A percentile compares a stretch with the other conserved stretches of the same genome.
Evolutionary conservation across 2,888 invertebrate species (phyloP).

Genomic region (Linhomoeus sp.): DNA sequence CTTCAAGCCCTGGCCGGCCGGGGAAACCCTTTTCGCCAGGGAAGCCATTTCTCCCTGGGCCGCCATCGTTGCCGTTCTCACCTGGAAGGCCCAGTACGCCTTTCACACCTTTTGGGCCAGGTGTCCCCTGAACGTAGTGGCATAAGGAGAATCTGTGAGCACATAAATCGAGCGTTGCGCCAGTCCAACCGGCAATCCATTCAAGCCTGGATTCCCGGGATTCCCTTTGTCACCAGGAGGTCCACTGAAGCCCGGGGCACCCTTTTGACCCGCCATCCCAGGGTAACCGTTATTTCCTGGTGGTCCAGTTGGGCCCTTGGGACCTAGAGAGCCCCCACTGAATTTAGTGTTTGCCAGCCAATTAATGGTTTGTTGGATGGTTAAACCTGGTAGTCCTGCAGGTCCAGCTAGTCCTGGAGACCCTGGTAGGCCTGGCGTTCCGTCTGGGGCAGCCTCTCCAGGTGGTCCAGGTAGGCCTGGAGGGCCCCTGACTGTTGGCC

Average conservation of each 20-base stretch:
- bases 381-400: not conserved
- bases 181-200: slow-evolving; percentile 6
- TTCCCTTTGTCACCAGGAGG: slow-evolving; percentile 1
- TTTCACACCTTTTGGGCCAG: too few relatives aligned
- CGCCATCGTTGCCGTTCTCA: slow-evolving; percentile 11
- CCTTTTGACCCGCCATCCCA: not conserved
- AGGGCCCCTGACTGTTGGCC: slow-evolving; percentile 31
- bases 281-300: slow-evolving; percentile 10
- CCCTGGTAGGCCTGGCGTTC: slow-evolving; percentile 7
- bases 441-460: slow-evolving; percentile 32
- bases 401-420: too few relatives aligned
- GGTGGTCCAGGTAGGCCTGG: slow-evolving; percentile 35
- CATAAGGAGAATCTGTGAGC: too few relatives aligned
- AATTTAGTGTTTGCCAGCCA: slow-evolving; percentile 10
- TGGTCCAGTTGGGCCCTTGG: slow-evolving; percentile 8
- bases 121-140: too few relatives aligned
- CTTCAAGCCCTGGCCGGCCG: slow-evolving; percentile 8
- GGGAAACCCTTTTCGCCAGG: slow-evolving; percentile 40
- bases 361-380: slow-evolving; percentile 18
- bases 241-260: not conserved
- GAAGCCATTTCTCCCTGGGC: slow-evolving; percentile 6
- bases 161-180: too few relatives aligned
- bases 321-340: too few relatives aligned
- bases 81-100: slow-evolving; percentile 16
- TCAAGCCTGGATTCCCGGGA: slow-evolving; percentile 8